Evolutionary conservation across 2,113 vertebrate genomes (phyloP), one percentile per base, ranked within the genome.

Genomic region (Acanthisitta chloris): DNA sequence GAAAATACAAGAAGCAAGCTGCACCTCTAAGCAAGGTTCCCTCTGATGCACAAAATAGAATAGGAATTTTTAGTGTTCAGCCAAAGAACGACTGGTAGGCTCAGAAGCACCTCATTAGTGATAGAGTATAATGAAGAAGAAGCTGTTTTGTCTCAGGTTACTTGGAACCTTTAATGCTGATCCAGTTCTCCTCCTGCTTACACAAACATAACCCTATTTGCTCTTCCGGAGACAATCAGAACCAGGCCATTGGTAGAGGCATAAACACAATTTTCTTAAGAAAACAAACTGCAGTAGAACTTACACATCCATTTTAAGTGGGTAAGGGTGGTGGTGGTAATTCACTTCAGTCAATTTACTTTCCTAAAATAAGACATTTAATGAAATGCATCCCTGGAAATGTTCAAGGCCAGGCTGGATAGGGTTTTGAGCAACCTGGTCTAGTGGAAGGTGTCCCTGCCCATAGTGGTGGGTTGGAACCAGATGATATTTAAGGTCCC

Each of bases 191-290:
- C 14, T 82, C 26, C 40, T 12, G 9, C 46, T 90, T 91, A 84
- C 49, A 73, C 59, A 94, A 87, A 61, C 57, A 80, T 43, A 86
- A 91, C 51, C 61, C 19, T 76, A 70, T 87, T 93, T 90, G 38
- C 28, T 79, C 57, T 89, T 67, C 69, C 28, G 57, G 31, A 90
- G 76, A 61, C 78, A 78, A 84, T 57, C 67, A 93, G 61, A 90
- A 86, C 85, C 25, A 77, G 31, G 12, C 17, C 79, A 14, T 46
- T 0, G 1, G 43, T 49, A 71, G 67, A 88, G 28, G 48, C 4
- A 7, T 29, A 90, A 80, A 96, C 46, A 48, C 33, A 84, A 86
- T 91, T 91, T 89, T 80, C 74, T 93, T 76, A 94, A 87, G 73
- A 79, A 71, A 91, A 92, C 71, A 96, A 96, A 57, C 62, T 72